These are phyloP conservation scores for Epinotia brunnichana DNA, from an alignment of 2,888 invertebrate genomes.

Conservation along the genomic window DNA sequence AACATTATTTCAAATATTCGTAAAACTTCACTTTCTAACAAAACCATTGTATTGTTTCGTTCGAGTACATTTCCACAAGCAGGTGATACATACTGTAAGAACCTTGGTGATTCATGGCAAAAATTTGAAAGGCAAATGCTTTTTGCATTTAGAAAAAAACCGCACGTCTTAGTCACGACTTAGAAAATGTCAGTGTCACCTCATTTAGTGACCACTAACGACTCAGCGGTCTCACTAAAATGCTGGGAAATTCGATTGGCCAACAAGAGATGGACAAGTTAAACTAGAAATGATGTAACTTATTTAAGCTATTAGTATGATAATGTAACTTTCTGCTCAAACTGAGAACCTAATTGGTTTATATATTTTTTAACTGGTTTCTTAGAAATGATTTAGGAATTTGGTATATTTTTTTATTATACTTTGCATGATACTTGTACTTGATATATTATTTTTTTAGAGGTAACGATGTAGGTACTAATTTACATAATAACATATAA, in stretches of 20 bases:
- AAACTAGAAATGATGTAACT: slow-evolving; percentile 1
- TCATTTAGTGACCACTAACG: slow-evolving; percentile 37
- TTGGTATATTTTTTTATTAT: no score
- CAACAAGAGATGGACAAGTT: not conserved
- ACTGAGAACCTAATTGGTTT: no score
- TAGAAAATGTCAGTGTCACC: slow-evolving; percentile 38
- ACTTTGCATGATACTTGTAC: no score
- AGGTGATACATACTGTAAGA: slow-evolving; percentile 20
- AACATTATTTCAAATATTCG: not conserved
- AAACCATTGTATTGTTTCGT: not conserved
- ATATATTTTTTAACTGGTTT: no score
- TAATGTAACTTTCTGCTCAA: not conserved
- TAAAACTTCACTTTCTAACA: slow-evolving; percentile 2
- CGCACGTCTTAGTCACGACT: slow-evolving; percentile 44
- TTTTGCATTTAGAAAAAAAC: slow-evolving; percentile 44
- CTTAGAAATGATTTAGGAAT: no score
- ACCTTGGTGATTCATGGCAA: slow-evolving; percentile 46
- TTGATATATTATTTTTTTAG: no score
- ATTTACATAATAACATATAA: no score
- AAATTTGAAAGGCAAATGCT: slow-evolving; percentile 45
- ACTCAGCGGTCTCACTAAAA: not conserved
- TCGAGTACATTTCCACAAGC: not conserved
- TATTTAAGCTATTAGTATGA: not conserved
- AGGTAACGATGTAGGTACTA: no score
- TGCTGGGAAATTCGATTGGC: not conserved